Conservation (phyloP, 2,888 invertebrate species). For the Brassicogethes aeneus region DNA sequence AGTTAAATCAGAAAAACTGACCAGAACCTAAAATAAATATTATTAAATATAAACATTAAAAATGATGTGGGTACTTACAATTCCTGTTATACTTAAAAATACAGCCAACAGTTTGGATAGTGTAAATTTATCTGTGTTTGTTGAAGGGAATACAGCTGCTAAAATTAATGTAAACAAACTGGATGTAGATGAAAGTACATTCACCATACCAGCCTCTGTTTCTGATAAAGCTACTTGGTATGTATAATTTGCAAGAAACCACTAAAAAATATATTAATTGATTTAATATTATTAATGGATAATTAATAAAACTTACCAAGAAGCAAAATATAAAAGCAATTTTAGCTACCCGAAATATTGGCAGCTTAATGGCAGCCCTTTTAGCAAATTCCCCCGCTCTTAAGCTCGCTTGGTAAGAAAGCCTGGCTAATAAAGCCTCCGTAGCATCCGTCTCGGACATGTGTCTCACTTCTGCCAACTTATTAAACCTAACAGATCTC, state of each 20-base stretch:
- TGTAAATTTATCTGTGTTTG: constrained; percentile 73
- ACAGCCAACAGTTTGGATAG: constrained; percentile 79
- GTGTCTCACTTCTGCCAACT: constrained; percentile 81
- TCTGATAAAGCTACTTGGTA: constrained; percentile 82
- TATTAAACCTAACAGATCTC: constrained; percentile 74
- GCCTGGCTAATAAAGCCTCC: constrained; percentile 82
- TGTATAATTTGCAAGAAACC: constrained; percentile 90
- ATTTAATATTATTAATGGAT: constrained; percentile 4
- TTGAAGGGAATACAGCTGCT: constrained; percentile 79
- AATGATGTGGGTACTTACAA: constrained; percentile 48
- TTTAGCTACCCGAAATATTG: constrained; percentile 67
- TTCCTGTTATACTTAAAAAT: constrained; percentile 64
- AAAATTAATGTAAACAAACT: constrained; percentile 82
- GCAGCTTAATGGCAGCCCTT: constrained; percentile 66
- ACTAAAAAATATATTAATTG: constrained; percentile 51
- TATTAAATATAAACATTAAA: constrained; percentile 5
- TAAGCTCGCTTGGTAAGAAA: constrained; percentile 90
- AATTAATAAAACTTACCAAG: constrained; percentile 52
- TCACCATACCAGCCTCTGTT: constrained; percentile 79
- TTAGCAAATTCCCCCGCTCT: constrained; percentile 72
- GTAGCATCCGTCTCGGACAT: constrained; percentile 87
- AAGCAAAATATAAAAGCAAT: constrained; percentile 79
- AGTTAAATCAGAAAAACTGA: constrained; percentile 64
- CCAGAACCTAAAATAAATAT: constrained; percentile 51
- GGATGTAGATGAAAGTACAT: constrained; percentile 80